Conservation (phyloP, 2,888 invertebrate species). For the Oscheius onirici region DNA sequence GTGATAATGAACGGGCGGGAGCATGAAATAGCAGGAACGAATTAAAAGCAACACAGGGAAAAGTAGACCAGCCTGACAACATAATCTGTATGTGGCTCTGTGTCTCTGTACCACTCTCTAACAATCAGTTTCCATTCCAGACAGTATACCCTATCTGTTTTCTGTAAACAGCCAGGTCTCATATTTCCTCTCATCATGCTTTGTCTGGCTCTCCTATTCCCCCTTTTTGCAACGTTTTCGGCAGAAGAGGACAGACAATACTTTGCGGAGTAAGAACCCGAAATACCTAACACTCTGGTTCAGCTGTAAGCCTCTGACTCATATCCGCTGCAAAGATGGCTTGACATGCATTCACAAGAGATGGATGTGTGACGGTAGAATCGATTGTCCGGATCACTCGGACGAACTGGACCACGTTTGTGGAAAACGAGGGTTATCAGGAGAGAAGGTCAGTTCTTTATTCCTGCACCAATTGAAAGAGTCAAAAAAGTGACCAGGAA, state of each 20-base stretch:
- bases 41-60: no score
- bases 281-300: background rate
- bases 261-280: background rate
- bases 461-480: background rate
- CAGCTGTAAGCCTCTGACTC: slow-evolving; percentile 40
- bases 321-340: slow-evolving; percentile 45
- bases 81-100: no score
- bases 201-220: background rate
- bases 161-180: no score
- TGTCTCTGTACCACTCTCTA: no score
- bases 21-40: no score
- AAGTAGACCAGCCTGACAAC: no score
- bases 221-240: background rate
- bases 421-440: slow-evolving; percentile 35
- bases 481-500: background rate
- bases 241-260: background rate
- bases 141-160: no score
- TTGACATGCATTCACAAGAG: slow-evolving; percentile 49
- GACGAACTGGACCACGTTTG: slow-evolving; percentile 51
- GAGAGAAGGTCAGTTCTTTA: slow-evolving; percentile 29
- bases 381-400: slow-evolving; percentile 53
- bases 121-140: no score
- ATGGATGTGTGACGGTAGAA: slow-evolving; percentile 56
- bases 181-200: no score
- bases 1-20: no score